A percentile compares a stretch with the other conserved stretches of the same genome.
Evolutionary conservation across 2,888 invertebrate genomes (phyloP).

Genomic region (Furcula furcula): DNA sequence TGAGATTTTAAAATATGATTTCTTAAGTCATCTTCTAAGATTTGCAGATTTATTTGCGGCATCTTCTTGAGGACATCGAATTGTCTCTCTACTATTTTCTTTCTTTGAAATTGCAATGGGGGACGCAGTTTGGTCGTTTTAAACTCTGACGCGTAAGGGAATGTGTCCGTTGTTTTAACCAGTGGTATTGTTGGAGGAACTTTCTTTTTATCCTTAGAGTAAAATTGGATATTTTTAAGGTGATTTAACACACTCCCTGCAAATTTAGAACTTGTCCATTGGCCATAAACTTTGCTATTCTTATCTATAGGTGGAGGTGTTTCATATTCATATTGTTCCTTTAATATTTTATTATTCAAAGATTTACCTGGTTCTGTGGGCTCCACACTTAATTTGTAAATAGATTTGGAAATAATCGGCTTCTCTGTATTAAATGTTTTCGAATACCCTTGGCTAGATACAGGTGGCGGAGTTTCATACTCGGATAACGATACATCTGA

Average conservation of each 20-base stretch:
- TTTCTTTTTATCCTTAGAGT: conserved; percentile 44
- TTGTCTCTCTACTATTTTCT: conserved; percentile 42
- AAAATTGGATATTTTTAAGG: conserved; percentile 57
- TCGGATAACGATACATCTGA: conserved; percentile 44
- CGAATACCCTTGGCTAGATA: conserved; percentile 24
- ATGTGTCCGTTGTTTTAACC: conserved; percentile 51
- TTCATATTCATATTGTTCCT: conserved; percentile 46
- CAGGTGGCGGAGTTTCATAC: conserved; percentile 61
- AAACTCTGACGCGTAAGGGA: conserved; percentile 61
- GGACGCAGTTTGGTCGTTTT: conserved; percentile 49
- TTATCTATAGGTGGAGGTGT: conserved; percentile 49
- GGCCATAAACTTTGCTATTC: conserved; percentile 55
- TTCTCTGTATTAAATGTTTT: conserved; percentile 24
- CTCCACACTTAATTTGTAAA: conserved; percentile 27
- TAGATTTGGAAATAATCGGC: conserved; percentile 13
- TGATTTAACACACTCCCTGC: conserved; percentile 65
- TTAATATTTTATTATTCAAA: conserved; percentile 13
- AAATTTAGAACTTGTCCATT: conserved; percentile 66
- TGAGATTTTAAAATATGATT: conserved; percentile 51
- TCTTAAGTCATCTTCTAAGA: conserved; percentile 54
- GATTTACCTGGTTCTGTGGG: conserved; percentile 9
- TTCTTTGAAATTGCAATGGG: conserved; percentile 47
- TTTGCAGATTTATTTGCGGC: conserved; percentile 61
- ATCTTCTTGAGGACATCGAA: conserved; percentile 45
- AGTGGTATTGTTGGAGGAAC: conserved; percentile 56